Base-by-base conservation (phyloP, 23 tunicate species). In the Corella eumyota region DNA sequence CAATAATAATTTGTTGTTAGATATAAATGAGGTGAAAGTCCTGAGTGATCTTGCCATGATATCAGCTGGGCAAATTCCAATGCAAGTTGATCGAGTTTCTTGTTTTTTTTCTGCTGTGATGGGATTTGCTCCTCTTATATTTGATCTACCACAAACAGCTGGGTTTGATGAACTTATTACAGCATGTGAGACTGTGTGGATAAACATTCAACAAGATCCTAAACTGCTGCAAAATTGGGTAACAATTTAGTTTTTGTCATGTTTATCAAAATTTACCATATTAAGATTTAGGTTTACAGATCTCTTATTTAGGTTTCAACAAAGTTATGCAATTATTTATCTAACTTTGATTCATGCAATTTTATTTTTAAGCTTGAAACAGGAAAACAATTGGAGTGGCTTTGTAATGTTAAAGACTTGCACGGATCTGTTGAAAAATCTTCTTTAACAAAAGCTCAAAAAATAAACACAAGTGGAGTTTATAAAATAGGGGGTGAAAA, bases 21-120 rank as follows among this genome's bases (percentile, higher is more conserved):
- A 60, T 32, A 46, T 61, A 24, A 29, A 30, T 0, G 77, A 53
- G 13, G 67, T 71, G n/a, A 45, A 71, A 71, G 77, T 61, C 32
- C 26, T 71, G 26, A 58, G 77, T 60, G 77, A 81, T 73, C 69
- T 81, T 44, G 90, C 79, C n/a, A 81, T 81, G 90, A 81, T 81
- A 34, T 58, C 79, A 0, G 77, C 77, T 59, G 77, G 77, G 21
- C 67, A 60, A 6, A 38, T 33, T 35, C 60, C 77, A 26, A 59
- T 59, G 30, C 58, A 60, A 27, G 59, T 71, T 24, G 77, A 59
- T 27, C 54, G 66, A 33, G 77, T 71, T 0, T 71, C 77, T 19
- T 60, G 67, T 45, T 61, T 71, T 5, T 67, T 71, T 15, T 60
- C 67, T 59, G 77, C 77, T 3, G 77, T 71, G 25, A 60, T 72